These are phyloP conservation scores for Capromys pilorides DNA, from an alignment of 2,797 vertebrate species.

Conservation along the genomic window DNA sequence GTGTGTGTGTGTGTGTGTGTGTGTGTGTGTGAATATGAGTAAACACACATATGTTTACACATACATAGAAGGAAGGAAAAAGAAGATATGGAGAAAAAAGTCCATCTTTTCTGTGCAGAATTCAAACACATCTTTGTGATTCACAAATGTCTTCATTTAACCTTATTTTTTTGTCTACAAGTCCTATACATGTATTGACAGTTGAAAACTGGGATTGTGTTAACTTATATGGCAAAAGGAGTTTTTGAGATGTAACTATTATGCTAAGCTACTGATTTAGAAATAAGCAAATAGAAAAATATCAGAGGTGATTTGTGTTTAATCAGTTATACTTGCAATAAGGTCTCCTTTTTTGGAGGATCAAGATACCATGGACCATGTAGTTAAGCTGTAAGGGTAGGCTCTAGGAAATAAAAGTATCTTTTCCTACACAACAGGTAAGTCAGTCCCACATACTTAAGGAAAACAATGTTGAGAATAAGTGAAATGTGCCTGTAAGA, in stretches of 20 bases:
- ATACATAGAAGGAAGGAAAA: neutral
- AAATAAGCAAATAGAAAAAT: neutral
- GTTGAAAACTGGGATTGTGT: neutral
- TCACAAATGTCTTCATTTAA: neutral
- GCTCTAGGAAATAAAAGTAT: neutral
- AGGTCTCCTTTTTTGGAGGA: neutral
- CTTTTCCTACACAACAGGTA: neutral
- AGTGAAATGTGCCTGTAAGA: neutral
- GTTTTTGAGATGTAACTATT: neutral
- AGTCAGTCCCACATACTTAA: neutral
- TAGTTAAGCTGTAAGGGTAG: fast-evolving
- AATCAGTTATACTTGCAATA: neutral
- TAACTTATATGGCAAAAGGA: neutral
- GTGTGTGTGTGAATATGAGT: neutral
- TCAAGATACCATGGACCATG: too few relatives aligned
- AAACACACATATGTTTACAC: neutral
- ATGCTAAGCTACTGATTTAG: neutral
- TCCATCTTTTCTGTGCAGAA: neutral
- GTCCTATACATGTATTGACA: neutral
- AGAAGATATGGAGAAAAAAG: too few relatives aligned
- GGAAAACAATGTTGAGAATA: neutral
- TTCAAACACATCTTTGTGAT: neutral
- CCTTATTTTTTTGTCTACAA: neutral
- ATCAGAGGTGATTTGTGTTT: neutral
- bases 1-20: too few relatives aligned